phyloP scores from a whole-genome alignment of 1,140 invertebrate genomes.

The Dryas iulia region DNA sequence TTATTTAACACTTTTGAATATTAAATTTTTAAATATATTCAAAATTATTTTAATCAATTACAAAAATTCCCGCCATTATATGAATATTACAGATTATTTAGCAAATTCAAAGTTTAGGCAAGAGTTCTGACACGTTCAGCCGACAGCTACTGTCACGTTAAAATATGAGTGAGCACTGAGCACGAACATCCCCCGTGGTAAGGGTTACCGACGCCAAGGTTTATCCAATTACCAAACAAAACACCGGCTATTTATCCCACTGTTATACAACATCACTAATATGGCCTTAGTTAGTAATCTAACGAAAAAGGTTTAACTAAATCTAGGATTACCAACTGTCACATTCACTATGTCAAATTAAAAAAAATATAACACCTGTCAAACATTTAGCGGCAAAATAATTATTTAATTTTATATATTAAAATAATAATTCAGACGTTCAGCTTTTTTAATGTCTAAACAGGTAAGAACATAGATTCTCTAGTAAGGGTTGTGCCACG shows the following conservation, averaged over 20 bases:
- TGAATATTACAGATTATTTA: conserved; percentile 10
- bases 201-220: conserved; percentile 67
- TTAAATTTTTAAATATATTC: background rate
- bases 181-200: conserved; percentile 53
- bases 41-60: background rate
- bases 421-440: background rate
- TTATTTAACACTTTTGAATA: background rate
- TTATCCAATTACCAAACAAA: conserved; percentile 64
- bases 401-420: too few relatives aligned
- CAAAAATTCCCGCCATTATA: background rate
- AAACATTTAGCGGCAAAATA: background rate
- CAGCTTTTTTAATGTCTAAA: background rate
- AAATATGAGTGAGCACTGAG: conserved; percentile 22
- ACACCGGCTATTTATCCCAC: conserved; percentile 2
- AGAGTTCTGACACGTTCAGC: conserved; percentile 17
- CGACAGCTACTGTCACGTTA: background rate
- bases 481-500: conserved; percentile 15
- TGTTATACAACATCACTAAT: conserved; percentile 3
- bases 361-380: background rate
- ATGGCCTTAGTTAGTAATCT: background rate
- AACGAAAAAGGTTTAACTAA: background rate
- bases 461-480: background rate
- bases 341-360: background rate
- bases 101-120: background rate
- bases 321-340: background rate